Conservation (phyloP, 2,888 invertebrate genomes). For the Diarsia mendica region DNA sequence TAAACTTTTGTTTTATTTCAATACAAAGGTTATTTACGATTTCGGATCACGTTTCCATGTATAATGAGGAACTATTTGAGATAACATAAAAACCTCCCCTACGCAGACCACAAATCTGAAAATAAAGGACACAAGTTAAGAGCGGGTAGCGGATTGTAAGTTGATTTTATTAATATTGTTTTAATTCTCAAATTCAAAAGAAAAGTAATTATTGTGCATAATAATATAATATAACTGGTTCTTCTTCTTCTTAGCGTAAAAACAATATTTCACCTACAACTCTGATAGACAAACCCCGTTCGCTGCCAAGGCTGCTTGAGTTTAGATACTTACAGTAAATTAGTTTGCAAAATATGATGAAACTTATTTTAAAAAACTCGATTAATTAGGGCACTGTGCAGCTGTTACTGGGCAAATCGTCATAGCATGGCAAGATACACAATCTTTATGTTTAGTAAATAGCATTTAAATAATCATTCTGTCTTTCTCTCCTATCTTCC, state of each 20-base stretch:
- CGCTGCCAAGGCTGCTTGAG: too few relatives aligned
- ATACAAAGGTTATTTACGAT: constrained; percentile 44
- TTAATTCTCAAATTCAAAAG: background rate
- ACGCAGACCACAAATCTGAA: constrained; percentile 68
- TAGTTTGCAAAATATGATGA: too few relatives aligned
- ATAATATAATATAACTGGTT: too few relatives aligned
- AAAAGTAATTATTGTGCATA: background rate
- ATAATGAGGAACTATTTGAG: constrained; percentile 62
- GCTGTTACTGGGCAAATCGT: too few relatives aligned
- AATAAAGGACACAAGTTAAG: constrained; percentile 52
- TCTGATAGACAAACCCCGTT: too few relatives aligned
- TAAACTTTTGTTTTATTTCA: constrained; percentile 29
- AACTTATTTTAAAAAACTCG: too few relatives aligned
- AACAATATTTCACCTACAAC: too few relatives aligned
- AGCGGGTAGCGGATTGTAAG: constrained; percentile 20
- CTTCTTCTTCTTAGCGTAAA: too few relatives aligned
- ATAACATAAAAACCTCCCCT: constrained; percentile 64
- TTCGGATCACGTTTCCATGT: constrained; percentile 57
- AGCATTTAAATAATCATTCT: background rate
- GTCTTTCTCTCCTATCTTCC: background rate
- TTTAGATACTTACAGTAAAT: too few relatives aligned
- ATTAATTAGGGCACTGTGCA: too few relatives aligned
- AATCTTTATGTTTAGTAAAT: background rate
- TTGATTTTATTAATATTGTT: too few relatives aligned
- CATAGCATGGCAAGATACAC: background rate